phyloP scores from a whole-genome alignment of 2,113 vertebrate genomes.

The Lepisosteus oculatus region DNA sequence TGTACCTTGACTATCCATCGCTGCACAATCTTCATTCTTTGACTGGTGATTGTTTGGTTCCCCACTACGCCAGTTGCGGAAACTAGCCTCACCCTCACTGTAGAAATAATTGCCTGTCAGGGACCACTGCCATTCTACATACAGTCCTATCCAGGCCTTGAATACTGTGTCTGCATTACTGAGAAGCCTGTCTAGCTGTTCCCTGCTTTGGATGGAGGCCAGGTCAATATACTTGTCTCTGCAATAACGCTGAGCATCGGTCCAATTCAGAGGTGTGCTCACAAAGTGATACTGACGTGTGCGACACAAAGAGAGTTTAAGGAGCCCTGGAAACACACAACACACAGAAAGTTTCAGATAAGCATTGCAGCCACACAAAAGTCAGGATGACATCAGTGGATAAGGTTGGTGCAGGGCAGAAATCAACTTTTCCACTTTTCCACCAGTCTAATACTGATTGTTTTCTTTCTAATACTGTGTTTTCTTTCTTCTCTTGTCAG shows the following conservation, averaged over 20 bases:
- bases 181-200: conserved; percentile 32
- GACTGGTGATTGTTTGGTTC: conserved; percentile 18
- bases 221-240: conserved; percentile 45
- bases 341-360: conserved; percentile 6
- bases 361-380: conserved; percentile 35
- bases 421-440: neutral
- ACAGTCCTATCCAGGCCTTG: conserved; percentile 53
- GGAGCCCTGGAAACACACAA: conserved; percentile 10
- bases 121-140: conserved; percentile 51
- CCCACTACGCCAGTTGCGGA: conserved; percentile 42
- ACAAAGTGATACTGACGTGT: conserved; percentile 43
- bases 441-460: too few relatives aligned
- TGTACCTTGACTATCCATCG: conserved; percentile 34
- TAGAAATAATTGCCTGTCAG: conserved; percentile 20
- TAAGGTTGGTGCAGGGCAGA: neutral
- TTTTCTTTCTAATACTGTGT: too few relatives aligned
- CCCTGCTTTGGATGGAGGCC: conserved; percentile 40
- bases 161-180: conserved; percentile 4
- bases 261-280: conserved; percentile 16
- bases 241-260: conserved; percentile 46
- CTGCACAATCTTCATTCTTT: conserved; percentile 37
- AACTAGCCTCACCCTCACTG: conserved; percentile 17
- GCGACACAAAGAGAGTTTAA: neutral
- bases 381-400: neutral
- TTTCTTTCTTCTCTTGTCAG: too few relatives aligned